Evolutionary conservation across 2,113 vertebrate genomes (phyloP).

Genomic region (Crocuta crocuta): DNA sequence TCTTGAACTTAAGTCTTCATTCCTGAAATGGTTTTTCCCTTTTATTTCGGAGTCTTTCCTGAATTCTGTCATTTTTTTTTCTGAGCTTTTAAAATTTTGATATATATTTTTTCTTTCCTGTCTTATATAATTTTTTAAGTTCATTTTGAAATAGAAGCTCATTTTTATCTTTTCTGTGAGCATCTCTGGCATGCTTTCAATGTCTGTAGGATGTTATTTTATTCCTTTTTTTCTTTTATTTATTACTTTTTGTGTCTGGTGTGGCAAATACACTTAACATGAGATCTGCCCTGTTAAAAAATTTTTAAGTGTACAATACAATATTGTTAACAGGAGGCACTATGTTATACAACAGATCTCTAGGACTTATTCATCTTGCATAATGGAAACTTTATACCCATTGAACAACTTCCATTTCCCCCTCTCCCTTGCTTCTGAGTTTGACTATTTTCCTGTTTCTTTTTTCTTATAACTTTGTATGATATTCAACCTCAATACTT

Average conservation of each 20-base stretch:
- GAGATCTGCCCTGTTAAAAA: not conserved
- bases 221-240: not conserved
- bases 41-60: conserved; percentile 26
- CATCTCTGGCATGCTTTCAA: not conserved
- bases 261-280: not conserved
- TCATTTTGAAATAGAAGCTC: not conserved
- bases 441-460: not conserved
- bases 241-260: not conserved
- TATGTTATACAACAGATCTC: not conserved
- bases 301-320: not conserved
- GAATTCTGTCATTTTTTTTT: conserved; percentile 18
- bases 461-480: not conserved
- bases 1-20: not conserved
- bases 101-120: not conserved
- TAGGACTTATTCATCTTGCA: not conserved
- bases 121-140: not conserved
- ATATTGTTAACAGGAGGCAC: not conserved
- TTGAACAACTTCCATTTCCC: not conserved
- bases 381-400: not conserved
- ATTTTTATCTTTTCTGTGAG: not conserved
- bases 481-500: not conserved
- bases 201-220: not conserved
- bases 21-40: not conserved
- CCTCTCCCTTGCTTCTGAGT: not conserved
- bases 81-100: conserved; percentile 5